Base-by-base conservation (phyloP, 2,888 invertebrate genomes). In the Caenorhabditis sp. region DNA sequence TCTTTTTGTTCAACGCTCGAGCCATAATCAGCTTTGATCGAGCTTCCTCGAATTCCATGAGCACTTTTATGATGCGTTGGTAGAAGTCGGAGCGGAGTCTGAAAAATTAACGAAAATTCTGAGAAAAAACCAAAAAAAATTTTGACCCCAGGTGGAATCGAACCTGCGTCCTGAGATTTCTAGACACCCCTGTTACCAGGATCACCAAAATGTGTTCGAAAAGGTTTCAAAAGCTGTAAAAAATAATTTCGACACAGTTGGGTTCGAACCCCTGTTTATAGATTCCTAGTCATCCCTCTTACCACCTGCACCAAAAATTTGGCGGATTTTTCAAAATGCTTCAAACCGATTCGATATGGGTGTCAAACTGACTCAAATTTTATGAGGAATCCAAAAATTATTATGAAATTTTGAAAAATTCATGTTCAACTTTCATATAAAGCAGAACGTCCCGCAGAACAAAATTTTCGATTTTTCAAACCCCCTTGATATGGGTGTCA, bases 31-130 rank as follows among this genome's bases (percentile, higher is more conserved):
- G 73, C 68, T 89, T 88, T 24, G 86, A 75, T 24, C 87, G 80
- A 0, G 89, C 89, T 54, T 88, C 88, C 59, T 89, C 88, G 77
- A 90, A 90, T 72, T 90, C 88, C 83, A 86, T 83, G 58, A 90
- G 82, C 41, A 90, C 89, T 75, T 86, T 86, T 69, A 89, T 86
- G 41, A 89, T 90, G n/a, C 89, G 63, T 83, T 87, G 89, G 72
- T 90, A 87, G 41, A 90, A 85, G 26, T 82, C 84, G 47, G 85
- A 85, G 58, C 86, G 85, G 14, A 89, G 70, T 10, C 88, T 88
- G 41, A 61, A 61, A 61, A 61, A 41, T 26, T 38, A 12, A n/a
- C n/a, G n/a, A n/a, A 31, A 31, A 22, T 54, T 26, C 26, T 26
- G 24, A 5, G 2, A 22, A 54, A 61, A 61, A 61, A 35, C 4